Percentiles rank a stretch among this genome's conserved stretches.
These are phyloP conservation scores for Euglossa dilemma DNA, from an alignment of 1,140 invertebrate genomes.

Conservation along the genomic window DNA sequence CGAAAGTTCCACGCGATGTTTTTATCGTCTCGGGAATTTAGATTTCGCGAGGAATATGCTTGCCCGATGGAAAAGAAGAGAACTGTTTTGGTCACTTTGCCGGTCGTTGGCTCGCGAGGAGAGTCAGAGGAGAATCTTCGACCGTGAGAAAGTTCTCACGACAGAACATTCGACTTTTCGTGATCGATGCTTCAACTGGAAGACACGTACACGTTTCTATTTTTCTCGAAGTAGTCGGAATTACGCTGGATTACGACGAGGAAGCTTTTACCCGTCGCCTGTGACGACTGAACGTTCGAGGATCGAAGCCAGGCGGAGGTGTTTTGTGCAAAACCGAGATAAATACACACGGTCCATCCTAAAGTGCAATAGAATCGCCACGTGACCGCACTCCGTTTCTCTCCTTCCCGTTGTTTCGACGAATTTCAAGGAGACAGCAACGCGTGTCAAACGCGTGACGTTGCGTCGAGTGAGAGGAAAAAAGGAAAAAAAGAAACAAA, in stretches of 20 bases:
- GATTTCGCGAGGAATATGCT: too few species aligned
- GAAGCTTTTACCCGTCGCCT: slow-evolving; percentile 10
- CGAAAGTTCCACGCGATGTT: too few species aligned
- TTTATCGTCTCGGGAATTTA: too few species aligned
- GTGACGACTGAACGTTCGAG: background rate
- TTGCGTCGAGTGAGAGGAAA: slow-evolving; percentile 52
- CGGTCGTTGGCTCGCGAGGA: too few species aligned
- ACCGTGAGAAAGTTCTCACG: slow-evolving; percentile 35
- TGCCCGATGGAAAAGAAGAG: background rate
- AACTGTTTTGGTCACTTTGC: background rate
- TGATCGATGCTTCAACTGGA: slow-evolving; percentile 53
- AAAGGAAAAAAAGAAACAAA: background rate
- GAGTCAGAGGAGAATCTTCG: background rate
- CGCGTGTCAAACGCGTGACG: slow-evolving; percentile 36
- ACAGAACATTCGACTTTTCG: slow-evolving; percentile 46
- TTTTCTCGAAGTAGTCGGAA: slow-evolving; percentile 47
- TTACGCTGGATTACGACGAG: background rate
- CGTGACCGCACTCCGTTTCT: slow-evolving; percentile 40
- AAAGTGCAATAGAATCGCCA: slow-evolving; percentile 48
- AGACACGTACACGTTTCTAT: background rate
- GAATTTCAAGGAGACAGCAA: slow-evolving; percentile 26
- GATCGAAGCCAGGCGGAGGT: slow-evolving; percentile 5
- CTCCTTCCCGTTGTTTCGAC: slow-evolving; percentile 58
- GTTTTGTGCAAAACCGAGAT: background rate
- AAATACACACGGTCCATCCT: slow-evolving; percentile 41